Percentiles rank a stretch among this genome's conserved stretches.
Evolutionary conservation across 2,888 invertebrate genomes (phyloP).

Genomic region (Cepaea hortensis): DNA sequence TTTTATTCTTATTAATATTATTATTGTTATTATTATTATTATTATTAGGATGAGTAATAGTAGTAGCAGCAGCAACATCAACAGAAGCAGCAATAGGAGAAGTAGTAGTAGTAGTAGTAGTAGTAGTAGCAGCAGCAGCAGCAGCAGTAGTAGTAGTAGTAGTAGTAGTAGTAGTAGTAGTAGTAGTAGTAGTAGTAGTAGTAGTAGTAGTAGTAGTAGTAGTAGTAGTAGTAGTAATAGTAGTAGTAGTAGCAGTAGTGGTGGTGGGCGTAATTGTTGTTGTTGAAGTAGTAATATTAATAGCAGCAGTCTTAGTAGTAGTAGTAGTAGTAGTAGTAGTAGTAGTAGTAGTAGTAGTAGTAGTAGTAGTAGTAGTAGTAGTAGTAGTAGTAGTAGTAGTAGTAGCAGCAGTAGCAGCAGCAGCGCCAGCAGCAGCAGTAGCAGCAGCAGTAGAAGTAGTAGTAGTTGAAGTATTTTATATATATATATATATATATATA

Average conservation of each 20-base stretch:
- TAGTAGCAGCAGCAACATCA: background rate
- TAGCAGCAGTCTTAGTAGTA: too few species aligned
- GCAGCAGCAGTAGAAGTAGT: too few species aligned
- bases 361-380: too few species aligned
- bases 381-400: too few species aligned
- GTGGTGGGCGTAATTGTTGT: constrained; percentile 22
- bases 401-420: too few species aligned
- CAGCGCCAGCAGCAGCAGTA: too few species aligned
- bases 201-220: constrained; percentile 29
- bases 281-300: constrained; percentile 11
- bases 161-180: background rate
- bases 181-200: constrained; percentile 29
- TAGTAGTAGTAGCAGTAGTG: constrained; percentile 37
- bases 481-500: too few species aligned
- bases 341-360: too few species aligned
- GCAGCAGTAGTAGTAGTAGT: background rate
- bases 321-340: too few species aligned
- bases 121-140: background rate
- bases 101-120: background rate
- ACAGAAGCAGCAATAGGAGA: background rate
- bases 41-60: background rate
- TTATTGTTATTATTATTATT: background rate
- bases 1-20: background rate
- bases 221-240: background rate
- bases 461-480: too few species aligned